Evolutionary conservation across 2,888 invertebrate genomes (phyloP), one percentile per base, ranked within the genome.

Genomic region (Orthosia gracilis): DNA sequence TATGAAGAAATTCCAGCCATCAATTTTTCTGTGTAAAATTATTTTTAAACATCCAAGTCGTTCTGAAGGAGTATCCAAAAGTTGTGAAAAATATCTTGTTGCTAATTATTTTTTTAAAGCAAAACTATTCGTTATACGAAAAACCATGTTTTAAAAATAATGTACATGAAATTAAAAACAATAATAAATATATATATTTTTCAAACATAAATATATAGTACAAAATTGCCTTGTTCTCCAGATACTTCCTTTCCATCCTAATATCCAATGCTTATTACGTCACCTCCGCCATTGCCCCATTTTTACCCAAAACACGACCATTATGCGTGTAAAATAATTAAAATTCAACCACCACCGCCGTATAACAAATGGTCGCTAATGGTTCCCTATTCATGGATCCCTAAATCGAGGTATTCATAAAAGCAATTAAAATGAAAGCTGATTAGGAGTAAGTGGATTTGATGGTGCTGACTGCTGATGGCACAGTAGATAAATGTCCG

Each of bases 341-440:
- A 83, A 85, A 77, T 84, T 85, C 84, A 76, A 76, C 18, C 69
- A 77, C 68, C 80, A 67, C 47, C 11, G 54, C 45, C 31, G 78
- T 70, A 78, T 80, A 78, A 84, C 65, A 84, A 85, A 84, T 77
- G 78, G 57, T 26, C 58, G 67, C 72, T 80, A 85, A 85, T 84
- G 74, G 69, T 45, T 21, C 68, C 66, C 72, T 67, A 84, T 85
- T 83, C 85, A 77, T 45, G 61, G 67, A 76, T 69, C 69, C 69
- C 69, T 77, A 72, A 80, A 84, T 72, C 76, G 73, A 70, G 80
- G 76, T 69, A 85, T 85, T 84, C 82, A 82, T 84, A 79, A 79
- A 76, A 85, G 73, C 71, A 79, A 80, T 82, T 85, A 85, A n/a
- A 66, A 77, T 65, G 26, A 80, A 74, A 66, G 63, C 76, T 79